Conservation (phyloP, 2,888 invertebrate species). For the Cotesia congregata region DNA sequence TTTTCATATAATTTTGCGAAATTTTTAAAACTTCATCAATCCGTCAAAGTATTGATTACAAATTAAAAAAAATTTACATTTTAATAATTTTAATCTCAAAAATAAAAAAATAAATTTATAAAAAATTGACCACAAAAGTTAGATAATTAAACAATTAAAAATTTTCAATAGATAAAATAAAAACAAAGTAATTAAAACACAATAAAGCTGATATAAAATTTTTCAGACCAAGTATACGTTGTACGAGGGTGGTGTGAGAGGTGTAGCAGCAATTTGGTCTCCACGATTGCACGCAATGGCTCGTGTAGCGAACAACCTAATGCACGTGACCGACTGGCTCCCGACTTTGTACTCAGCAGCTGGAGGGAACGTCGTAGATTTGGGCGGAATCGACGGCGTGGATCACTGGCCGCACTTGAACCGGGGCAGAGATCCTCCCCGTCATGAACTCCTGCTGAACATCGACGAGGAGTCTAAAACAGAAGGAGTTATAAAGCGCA, state of each 20-base stretch:
- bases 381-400: constrained; percentile 70
- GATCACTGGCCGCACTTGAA: constrained; percentile 72
- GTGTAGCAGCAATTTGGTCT: constrained; percentile 78
- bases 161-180: neutral
- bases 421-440: constrained; percentile 61
- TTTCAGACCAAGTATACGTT: constrained; percentile 77
- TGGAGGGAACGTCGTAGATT: constrained; percentile 69
- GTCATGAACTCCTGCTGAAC: constrained; percentile 72
- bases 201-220: constrained; percentile 11
- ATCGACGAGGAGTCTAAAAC: constrained; percentile 69
- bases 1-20: too few relatives aligned
- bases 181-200: neutral
- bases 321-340: constrained; percentile 81
- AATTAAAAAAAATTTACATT: too few relatives aligned
- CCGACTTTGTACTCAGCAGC: constrained; percentile 78
- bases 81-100: too few relatives aligned
- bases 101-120: too few relatives aligned
- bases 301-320: constrained; percentile 74
- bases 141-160: neutral
- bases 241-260: constrained; percentile 81
- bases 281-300: constrained; percentile 73
- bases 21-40: too few relatives aligned
- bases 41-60: too few relatives aligned
- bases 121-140: too few relatives aligned
- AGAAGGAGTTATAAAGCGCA: constrained; percentile 63